A percentile compares a stretch with the other conserved stretches of the same genome.
These are phyloP conservation scores for Oligia fasciuncula DNA, from an alignment of 2,888 invertebrate species.

Conservation along the genomic window DNA sequence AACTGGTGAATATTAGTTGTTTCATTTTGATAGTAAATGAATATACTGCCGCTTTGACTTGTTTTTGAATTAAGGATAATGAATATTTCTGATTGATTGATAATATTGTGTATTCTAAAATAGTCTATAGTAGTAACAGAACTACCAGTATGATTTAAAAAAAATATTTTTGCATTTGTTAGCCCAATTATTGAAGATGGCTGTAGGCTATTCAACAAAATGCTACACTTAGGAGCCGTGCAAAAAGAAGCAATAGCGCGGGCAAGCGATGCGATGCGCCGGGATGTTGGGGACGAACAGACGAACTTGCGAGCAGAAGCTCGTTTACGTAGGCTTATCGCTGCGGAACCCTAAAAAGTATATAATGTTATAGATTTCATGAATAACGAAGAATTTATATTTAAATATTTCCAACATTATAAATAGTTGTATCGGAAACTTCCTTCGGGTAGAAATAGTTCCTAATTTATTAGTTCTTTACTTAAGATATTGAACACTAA, in stretches of 20 bases:
- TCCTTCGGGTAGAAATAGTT: constrained; percentile 38
- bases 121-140: background rate
- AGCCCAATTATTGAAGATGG: background rate
- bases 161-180: background rate
- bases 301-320: background rate
- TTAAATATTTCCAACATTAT: constrained; percentile 27
- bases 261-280: background rate
- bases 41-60: too few relatives aligned
- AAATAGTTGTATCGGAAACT: constrained; percentile 29
- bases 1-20: background rate
- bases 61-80: background rate
- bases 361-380: background rate
- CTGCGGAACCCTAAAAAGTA: background rate
- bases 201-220: background rate
- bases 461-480: constrained; percentile 45
- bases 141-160: background rate
- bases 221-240: background rate
- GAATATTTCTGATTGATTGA: background rate
- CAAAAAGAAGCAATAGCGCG: background rate
- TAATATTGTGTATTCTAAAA: background rate
- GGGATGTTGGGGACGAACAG: background rate
- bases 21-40: background rate
- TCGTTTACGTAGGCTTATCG: background rate
- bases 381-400: constrained; percentile 15
- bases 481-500: constrained; percentile 38